Percentiles rank a stretch among this genome's conserved stretches.
These are phyloP conservation scores for Oopsacas minuta DNA, from an alignment of 37 sponge, comb jelly and placozoan species.

Conservation along the genomic window DNA sequence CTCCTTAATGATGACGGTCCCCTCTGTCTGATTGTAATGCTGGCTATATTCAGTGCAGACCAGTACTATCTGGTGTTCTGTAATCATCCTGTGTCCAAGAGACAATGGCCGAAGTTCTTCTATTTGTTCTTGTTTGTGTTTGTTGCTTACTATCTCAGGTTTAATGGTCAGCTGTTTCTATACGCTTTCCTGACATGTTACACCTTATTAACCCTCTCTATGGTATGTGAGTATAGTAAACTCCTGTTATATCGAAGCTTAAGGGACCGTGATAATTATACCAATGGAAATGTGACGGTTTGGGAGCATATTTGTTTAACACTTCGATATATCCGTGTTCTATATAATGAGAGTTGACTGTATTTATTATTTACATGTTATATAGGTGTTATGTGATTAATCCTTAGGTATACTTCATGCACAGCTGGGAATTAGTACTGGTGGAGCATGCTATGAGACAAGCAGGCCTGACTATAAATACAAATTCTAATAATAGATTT, in stretches of 20 bases:
- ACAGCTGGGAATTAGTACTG: not conserved
- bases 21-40: slow-evolving; percentile 48
- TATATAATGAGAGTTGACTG: not conserved
- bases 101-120: slow-evolving; percentile 40
- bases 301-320: no score
- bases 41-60: slow-evolving; percentile 48
- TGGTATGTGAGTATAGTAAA: no score
- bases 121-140: not conserved
- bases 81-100: slow-evolving; percentile 30
- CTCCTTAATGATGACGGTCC: slow-evolving; percentile 42
- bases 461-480: not conserved
- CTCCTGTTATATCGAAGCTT: no score
- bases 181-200: not conserved
- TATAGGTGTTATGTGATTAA: no score
- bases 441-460: not conserved
- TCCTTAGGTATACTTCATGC: not conserved
- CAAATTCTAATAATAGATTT: not conserved
- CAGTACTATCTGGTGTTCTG: slow-evolving; percentile 57
- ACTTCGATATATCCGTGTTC: not conserved
- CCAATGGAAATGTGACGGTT: no score
- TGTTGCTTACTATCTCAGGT: not conserved
- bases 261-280: no score
- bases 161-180: not conserved
- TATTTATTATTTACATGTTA: not conserved
- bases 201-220: not conserved